A percentile compares a stretch with the other conserved stretches of the same genome.
Conservation (phyloP, 35 echinoderm and acorn worm species). For the Heliocidaris tuberculata region DNA sequence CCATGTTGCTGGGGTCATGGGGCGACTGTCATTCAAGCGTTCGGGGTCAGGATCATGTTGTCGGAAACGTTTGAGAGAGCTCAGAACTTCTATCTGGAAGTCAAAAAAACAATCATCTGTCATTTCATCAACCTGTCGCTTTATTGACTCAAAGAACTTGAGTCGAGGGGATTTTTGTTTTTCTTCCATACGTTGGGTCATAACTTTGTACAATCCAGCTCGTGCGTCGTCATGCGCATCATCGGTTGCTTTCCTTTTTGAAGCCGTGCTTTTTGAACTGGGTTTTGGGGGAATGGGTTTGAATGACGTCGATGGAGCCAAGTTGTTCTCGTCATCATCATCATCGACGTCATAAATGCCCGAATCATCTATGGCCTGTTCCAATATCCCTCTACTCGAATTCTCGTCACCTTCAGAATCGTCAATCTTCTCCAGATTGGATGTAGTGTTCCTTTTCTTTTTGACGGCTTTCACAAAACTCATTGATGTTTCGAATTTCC, state of each 20-base stretch:
- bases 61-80: slow-evolving; percentile 56
- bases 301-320: slow-evolving; percentile 26
- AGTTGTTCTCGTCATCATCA: slow-evolving; percentile 41
- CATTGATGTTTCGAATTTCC: slow-evolving; percentile 58
- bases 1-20: slow-evolving; percentile 61
- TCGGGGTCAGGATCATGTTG: slow-evolving; percentile 45
- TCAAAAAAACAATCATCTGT: slow-evolving; percentile 76
- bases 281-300: slow-evolving; percentile 23
- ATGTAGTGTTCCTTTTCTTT: slow-evolving; percentile 56
- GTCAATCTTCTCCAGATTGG: slow-evolving; percentile 48
- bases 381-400: slow-evolving; percentile 50
- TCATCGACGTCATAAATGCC: slow-evolving; percentile 54
- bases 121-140: slow-evolving; percentile 67
- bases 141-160: slow-evolving; percentile 68
- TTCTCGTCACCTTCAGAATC: slow-evolving; percentile 59
- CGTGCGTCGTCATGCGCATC: slow-evolving; percentile 53
- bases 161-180: slow-evolving; percentile 65
- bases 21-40: slow-evolving; percentile 57
- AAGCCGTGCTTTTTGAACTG: too few species aligned
- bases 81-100: slow-evolving; percentile 59
- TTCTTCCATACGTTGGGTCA: slow-evolving; percentile 67
- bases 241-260: slow-evolving; percentile 62
- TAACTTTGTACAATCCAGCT: slow-evolving; percentile 60
- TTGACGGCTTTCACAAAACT: slow-evolving; percentile 57
- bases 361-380: slow-evolving; percentile 53